Conservation (phyloP, 2,113 vertebrate species). For the Rattus rattus region DNA sequence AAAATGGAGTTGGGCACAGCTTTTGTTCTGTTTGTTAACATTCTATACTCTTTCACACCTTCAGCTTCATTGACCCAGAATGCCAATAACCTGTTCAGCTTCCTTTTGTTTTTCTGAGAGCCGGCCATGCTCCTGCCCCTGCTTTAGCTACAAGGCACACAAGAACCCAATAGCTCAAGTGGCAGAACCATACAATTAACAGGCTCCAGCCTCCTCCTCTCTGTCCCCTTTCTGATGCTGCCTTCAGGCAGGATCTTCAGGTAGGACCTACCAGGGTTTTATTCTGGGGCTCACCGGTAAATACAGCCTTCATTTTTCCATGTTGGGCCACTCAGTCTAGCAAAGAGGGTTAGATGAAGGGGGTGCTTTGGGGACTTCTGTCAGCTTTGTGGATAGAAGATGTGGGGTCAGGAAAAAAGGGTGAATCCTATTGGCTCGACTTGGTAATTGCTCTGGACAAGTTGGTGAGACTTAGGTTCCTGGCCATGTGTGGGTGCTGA, state of each 20-base stretch:
- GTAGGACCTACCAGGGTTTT: neutral
- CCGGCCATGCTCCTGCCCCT: neutral
- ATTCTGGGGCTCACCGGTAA: neutral
- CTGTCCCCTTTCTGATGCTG: neutral
- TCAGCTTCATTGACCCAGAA: neutral
- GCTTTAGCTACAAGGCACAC: neutral
- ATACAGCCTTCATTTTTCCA: neutral
- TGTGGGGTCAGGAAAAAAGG: neutral
- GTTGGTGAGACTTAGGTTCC: neutral
- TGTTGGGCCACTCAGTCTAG: neutral
- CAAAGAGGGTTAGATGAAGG: neutral
- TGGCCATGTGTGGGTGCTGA: neutral
- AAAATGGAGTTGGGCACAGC: neutral
- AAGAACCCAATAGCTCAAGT: neutral
- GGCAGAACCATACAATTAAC: neutral
- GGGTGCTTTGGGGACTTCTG: neutral
- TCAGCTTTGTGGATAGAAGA: neutral
- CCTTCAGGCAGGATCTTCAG: neutral
- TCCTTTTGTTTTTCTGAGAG: neutral
- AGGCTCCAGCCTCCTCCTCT: neutral
- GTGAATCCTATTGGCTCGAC: neutral
- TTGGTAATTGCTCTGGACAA: neutral
- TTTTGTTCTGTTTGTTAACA: neutral
- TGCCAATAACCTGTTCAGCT: neutral
- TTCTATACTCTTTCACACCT: neutral